A percentile compares a stretch with the other conserved stretches of the same genome.
Evolutionary conservation across 2,888 invertebrate genomes (phyloP).

Genomic region (Drosophila histrio): DNA sequence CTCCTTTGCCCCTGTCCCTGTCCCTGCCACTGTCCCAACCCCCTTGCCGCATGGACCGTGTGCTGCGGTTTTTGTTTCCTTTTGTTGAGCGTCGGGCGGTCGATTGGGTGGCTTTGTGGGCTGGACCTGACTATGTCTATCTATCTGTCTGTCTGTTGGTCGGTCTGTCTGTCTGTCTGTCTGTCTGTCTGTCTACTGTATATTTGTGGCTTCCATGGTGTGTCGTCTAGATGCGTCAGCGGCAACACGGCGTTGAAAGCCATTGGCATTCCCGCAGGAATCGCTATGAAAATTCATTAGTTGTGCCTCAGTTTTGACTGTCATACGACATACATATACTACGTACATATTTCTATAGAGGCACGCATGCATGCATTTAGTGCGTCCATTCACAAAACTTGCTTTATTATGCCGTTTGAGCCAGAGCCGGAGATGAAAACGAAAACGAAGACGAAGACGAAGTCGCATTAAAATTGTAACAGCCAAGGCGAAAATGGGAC

Average conservation of each 20-base stretch:
- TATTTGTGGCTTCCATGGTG: conserved; percentile 60
- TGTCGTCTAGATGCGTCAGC: conserved; percentile 46
- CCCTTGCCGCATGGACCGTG: conserved; percentile 18
- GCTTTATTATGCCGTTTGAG: conserved; percentile 73
- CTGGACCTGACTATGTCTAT: conserved; percentile 38
- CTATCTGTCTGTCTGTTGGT: conserved; percentile 7
- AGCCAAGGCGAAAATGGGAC: conserved; percentile 27
- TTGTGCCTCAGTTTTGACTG: conserved; percentile 67
- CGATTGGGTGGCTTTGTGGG: conserved; percentile 40
- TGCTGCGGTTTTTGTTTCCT: conserved; percentile 73
- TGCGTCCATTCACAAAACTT: conserved; percentile 22
- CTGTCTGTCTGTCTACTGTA: conserved; percentile 22
- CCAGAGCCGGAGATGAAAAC: conserved; percentile 23
- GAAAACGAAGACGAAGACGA: conserved; percentile 31
- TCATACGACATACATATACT: conserved; percentile 30
- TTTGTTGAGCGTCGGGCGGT: conserved; percentile 47
- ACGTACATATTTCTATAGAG: conserved; percentile 14
- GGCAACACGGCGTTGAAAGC: conserved; percentile 27
- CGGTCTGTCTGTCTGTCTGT: conserved; percentile 21
- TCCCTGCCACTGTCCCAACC: background rate
- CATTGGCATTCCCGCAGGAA: conserved; percentile 70
- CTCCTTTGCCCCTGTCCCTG: no score
- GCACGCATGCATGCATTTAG: conserved; percentile 56
- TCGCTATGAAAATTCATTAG: conserved; percentile 76
- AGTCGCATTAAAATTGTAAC: conserved; percentile 74